Evolutionary conservation across 2,113 vertebrate genomes (phyloP), one percentile per base, ranked within the genome.

Genomic region (Epinephelus lanceolatus): DNA sequence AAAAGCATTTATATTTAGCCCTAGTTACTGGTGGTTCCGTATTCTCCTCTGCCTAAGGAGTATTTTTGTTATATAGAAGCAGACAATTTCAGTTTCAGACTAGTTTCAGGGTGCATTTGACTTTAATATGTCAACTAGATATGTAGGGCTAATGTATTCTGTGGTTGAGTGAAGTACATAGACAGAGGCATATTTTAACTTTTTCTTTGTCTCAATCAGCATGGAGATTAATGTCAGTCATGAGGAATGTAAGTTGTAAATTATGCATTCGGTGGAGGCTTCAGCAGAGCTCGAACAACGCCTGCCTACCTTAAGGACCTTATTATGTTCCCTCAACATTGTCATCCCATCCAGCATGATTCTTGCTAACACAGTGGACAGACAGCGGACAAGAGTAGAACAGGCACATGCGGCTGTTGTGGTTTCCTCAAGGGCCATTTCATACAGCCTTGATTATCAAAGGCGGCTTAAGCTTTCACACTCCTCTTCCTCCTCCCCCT

Each of bases 1-100:
- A 95, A 94, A 93, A 90, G 76, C 88, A 73, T 89, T 94, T 95
- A 95, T 95, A 95, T 93, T 93, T 95, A 95, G 93, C 91, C 66
- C 45, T 76, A 60, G 91, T 90, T 94, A 93, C 93, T 94, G 91
- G 79, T 93, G 89, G 91, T 94, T 94, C 91, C 83, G 66, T 89
- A 88, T 93, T 93, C 86, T 90, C 77, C 79, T 86, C 90, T 80
- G 78, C 78, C 60, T 71, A 33, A 55, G 49, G 63, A 87, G 71
- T 89, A 82, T 90, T 92, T 90, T 86, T 80, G 62, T 84, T 67
- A 86, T 65, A 86, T 68, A 91, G 89, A 87, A 92, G 85, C 77
- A 76, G 75, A 47, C 89, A 53, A 70, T 93, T 91, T 91, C 6
- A 68, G 67, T 85, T 91, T 82, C 8, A 10, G n/a, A 37, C 49